Percentiles rank a stretch among this genome's conserved stretches.
phyloP scores from a whole-genome alignment of 92 coral and sea anemone genomes.

The Porites rus region DNA sequence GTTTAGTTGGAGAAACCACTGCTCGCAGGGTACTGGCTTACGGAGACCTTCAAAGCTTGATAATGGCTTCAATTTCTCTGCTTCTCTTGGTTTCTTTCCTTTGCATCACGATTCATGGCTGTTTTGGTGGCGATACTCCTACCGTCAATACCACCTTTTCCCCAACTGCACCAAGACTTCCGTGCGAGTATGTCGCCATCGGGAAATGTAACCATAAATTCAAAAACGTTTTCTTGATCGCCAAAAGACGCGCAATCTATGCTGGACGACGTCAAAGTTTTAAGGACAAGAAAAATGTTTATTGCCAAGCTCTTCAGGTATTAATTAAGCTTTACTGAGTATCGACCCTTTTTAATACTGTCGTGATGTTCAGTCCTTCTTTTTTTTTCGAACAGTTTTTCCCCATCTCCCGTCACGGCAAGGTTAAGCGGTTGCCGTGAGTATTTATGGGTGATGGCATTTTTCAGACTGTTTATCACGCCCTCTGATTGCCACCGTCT shows the following conservation, averaged over 20 bases:
- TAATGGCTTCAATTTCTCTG: slow-evolving; percentile 15
- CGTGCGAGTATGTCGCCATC: slow-evolving; percentile 59
- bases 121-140: background rate
- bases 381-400: background rate
- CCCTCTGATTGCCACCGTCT: too few species aligned
- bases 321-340: background rate
- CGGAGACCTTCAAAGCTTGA: background rate
- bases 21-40: background rate
- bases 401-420: background rate
- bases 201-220: slow-evolving; percentile 60
- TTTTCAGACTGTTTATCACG: too few species aligned
- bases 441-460: too few species aligned
- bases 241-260: background rate
- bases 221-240: slow-evolving; percentile 39
- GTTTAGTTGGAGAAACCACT: too few species aligned
- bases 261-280: background rate
- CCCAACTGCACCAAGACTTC: background rate
- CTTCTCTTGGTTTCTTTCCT: slow-evolving; percentile 15
- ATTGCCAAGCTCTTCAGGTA: slow-evolving; percentile 75
- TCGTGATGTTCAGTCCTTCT: background rate
- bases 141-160: background rate
- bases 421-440: too few species aligned
- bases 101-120: slow-evolving; percentile 4
- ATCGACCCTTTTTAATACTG: background rate
- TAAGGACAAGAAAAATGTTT: background rate